Evolutionary conservation across 1,140 invertebrate species (phyloP), one percentile per base, ranked within the genome.

Genomic region (Drosophila lacertosa): DNA sequence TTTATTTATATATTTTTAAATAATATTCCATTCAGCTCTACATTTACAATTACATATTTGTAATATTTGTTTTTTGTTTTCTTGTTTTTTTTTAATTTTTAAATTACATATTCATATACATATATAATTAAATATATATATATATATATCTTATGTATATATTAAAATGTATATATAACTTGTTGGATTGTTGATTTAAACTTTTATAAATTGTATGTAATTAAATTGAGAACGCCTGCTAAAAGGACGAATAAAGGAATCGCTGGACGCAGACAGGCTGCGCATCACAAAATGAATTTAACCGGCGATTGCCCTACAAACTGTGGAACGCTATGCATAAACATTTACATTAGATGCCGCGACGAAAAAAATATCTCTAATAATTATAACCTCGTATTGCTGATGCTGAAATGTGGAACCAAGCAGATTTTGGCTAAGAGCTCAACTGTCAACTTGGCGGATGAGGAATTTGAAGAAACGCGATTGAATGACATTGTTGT

Each of bases 11-110:
- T 86, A 77, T 70, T 67, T 84, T 86, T 62, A 74, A 77, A 78
- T 78, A 81, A 81, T 88, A 81, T 77, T 81, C 81, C 82, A 72
- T 88, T 86, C 82, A 86, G 82, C 82, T 86, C 82, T 86, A 86
- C 82, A 86, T 88, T 86, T 84, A 86, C 82, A 86, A 86, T 88
- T 86, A 88, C 82, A 86, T 86, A 82, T 72, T 86, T 86, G 77
- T 74, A 82, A 82, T 77, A 40, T 68, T 74, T 74, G 48, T 68
- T 72, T 44, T 60, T 65, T 65, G 67, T 74, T 64, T 60, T 72
- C 16, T 33, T 47, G 29, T 48, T 51, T 60, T 35, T 47, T 33
- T 72, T 58, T 75, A 50, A 58, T 70, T 66, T 66, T 80, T 80
- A 73, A 86, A 86, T 86, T 86, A 86, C 79, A 83, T 72, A 65